These are phyloP conservation scores for Zaprionus vittiger DNA, from an alignment of 1,140 invertebrate species.

Conservation along the genomic window DNA sequence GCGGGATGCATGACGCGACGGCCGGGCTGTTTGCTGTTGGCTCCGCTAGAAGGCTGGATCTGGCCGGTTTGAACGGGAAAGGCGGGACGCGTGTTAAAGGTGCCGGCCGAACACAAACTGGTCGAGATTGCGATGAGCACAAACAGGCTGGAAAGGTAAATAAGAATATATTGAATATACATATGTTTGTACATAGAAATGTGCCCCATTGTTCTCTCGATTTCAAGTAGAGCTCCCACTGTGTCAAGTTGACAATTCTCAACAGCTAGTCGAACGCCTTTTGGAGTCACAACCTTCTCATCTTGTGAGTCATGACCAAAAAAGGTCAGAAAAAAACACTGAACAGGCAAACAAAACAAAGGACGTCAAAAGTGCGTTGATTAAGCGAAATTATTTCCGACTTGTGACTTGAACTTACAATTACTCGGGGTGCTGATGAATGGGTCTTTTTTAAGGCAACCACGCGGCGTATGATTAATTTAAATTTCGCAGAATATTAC, in stretches of 20 bases:
- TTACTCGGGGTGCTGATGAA: conserved; percentile 28
- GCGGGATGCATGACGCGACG: conserved; percentile 86
- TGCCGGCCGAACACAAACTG: conserved; percentile 65
- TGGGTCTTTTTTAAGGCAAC: conserved; percentile 4
- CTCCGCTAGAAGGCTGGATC: conserved; percentile 51
- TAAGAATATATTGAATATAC: conserved; percentile 15
- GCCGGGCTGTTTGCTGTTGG: conserved; percentile 63
- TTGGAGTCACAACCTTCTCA: conserved; percentile 19
- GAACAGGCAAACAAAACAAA: conserved; percentile 3
- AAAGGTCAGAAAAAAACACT: conserved; percentile 51
- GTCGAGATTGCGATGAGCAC: conserved; percentile 57
- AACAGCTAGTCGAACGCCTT: conserved; percentile 19
- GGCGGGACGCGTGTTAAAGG: conserved; percentile 68
- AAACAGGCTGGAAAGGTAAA: conserved; percentile 45
- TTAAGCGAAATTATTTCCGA: not conserved
- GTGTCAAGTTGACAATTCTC: conserved; percentile 10
- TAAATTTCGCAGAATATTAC: conserved; percentile 27
- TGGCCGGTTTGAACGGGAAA: conserved; percentile 67
- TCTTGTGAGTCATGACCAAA: conserved; percentile 52
- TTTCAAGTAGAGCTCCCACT: not conserved
- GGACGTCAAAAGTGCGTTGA: not conserved
- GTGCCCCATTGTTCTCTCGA: not conserved
- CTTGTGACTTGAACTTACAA: conserved; percentile 46
- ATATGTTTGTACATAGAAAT: not conserved
- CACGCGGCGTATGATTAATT: conserved; percentile 49